These are phyloP conservation scores for Rhopilema esculentum DNA, from an alignment of 30 jellyfish, hydroid and myxozoan genomes.

Conservation along the genomic window DNA sequence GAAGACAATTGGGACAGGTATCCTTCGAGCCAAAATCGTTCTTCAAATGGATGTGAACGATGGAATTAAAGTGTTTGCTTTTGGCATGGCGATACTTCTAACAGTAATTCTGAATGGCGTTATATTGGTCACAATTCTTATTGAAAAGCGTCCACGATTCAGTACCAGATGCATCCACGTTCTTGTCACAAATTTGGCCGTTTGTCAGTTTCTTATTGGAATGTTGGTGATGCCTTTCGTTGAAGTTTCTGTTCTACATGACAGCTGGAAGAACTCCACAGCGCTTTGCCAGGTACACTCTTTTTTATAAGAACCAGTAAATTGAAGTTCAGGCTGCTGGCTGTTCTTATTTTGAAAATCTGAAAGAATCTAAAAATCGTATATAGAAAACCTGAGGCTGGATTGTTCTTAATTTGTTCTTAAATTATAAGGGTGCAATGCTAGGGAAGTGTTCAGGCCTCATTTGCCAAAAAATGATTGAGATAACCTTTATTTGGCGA, in stretches of 20 bases:
- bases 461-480: too few relatives aligned
- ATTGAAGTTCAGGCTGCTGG: too few relatives aligned
- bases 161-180: conserved; percentile 59
- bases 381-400: too few relatives aligned
- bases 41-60: conserved; percentile 32
- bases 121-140: conserved; percentile 28
- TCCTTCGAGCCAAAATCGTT: neutral
- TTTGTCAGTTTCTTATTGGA: conserved; percentile 73
- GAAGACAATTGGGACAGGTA: neutral
- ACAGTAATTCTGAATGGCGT: conserved; percentile 55
- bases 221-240: conserved; percentile 74
- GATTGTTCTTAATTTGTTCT: too few relatives aligned
- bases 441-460: too few relatives aligned
- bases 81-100: conserved; percentile 46
- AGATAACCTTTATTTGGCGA: too few relatives aligned
- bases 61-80: conserved; percentile 37
- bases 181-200: conserved; percentile 69
- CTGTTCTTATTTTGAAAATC: too few relatives aligned
- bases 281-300: conserved; percentile 68
- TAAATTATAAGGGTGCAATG: too few relatives aligned
- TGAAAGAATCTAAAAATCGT: too few relatives aligned
- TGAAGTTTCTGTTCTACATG: conserved; percentile 33
- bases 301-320: too few relatives aligned
- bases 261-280: conserved; percentile 54
- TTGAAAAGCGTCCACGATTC: conserved; percentile 29